A percentile compares a stretch with the other conserved stretches of the same genome.
Conservation (phyloP, 1,140 invertebrate genomes). For the Drosophila hydei region DNA sequence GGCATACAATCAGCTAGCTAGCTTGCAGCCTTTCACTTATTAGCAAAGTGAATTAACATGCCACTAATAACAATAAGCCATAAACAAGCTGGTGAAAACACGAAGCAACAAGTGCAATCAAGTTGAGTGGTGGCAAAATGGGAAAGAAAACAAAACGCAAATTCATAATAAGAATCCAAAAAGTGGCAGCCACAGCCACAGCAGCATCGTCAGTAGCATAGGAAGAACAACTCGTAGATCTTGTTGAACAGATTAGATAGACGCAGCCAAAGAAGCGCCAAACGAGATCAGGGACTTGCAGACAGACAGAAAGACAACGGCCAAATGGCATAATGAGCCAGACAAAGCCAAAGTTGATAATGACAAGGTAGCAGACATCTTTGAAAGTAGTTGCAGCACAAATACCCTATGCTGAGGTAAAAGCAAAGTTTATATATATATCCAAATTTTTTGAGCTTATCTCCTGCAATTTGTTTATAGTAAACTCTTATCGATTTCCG, state of each 20-base stretch:
- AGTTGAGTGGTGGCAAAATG: not conserved
- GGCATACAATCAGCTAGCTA: constrained; percentile 24
- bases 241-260: constrained; percentile 36
- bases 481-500: no score
- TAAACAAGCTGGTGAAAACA: constrained; percentile 45
- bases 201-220: constrained; percentile 22
- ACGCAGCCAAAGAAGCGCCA: constrained; percentile 17
- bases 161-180: constrained; percentile 34
- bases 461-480: no score
- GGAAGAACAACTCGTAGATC: constrained; percentile 20
- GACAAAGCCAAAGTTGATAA: constrained; percentile 9
- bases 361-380: constrained; percentile 24
- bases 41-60: constrained; percentile 77
- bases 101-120: constrained; percentile 52
- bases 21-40: constrained; percentile 70
- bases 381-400: not conserved
- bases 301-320: constrained; percentile 2
- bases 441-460: no score
- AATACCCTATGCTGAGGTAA: not conserved
- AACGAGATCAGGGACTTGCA: constrained; percentile 73
- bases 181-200: constrained; percentile 16
- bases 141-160: constrained; percentile 40
- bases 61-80: constrained; percentile 54
- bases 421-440: no score
- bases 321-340: constrained; percentile 37